phyloP scores from a whole-genome alignment of 2,797 vertebrate species.

The Paguma larvata region DNA sequence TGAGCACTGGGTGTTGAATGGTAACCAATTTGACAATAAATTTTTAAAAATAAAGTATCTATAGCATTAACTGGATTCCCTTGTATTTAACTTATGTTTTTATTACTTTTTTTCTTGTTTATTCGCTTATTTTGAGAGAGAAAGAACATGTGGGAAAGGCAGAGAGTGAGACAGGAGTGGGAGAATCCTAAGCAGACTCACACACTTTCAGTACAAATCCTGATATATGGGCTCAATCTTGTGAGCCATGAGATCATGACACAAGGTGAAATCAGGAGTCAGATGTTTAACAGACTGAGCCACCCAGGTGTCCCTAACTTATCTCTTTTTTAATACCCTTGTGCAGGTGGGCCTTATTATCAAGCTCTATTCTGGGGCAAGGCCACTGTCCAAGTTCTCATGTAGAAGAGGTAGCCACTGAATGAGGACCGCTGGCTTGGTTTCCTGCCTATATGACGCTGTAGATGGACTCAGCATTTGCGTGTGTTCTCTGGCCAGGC shows the following conservation, averaged over 20 bases:
- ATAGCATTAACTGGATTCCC: background rate
- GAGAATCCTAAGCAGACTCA: no score
- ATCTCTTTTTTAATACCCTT: background rate
- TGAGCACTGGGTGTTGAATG: no score
- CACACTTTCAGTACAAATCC: no score
- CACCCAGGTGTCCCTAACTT: background rate
- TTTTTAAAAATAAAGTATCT: background rate
- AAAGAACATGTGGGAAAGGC: no score
- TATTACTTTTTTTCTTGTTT: background rate
- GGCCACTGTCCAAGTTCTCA: background rate
- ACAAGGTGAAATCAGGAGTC: no score
- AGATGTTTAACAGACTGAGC: no score
- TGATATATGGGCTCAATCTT: no score
- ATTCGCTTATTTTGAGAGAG: no score
- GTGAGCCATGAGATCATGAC: no score
- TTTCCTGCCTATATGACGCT: background rate
- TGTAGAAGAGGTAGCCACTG: background rate
- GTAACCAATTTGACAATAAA: no score
- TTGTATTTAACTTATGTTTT: background rate
- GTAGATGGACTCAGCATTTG: background rate
- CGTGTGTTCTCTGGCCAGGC: background rate
- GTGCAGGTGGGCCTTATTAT: background rate
- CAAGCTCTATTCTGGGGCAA: background rate
- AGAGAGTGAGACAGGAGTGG: no score
- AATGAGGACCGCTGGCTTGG: background rate